Conservation (phyloP, 2,797 vertebrate genomes). For the Pseudocheirus occidentalis region DNA sequence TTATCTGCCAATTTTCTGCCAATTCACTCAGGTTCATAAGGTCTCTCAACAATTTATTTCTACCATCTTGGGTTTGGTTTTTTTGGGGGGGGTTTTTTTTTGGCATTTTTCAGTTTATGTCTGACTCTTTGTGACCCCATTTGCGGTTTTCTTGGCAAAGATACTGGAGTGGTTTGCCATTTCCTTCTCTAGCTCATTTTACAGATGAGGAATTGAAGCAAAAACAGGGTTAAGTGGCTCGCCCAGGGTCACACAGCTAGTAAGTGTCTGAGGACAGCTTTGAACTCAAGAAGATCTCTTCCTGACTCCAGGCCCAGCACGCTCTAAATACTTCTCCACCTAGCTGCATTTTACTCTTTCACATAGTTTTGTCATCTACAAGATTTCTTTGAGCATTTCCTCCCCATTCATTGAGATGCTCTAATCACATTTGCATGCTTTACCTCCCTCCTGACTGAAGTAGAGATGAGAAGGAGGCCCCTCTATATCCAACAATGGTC, state of each 20-base stretch:
- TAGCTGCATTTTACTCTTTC: background rate
- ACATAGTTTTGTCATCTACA: background rate
- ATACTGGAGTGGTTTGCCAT: background rate
- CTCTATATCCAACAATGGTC: background rate
- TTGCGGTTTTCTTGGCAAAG: background rate
- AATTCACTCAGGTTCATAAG: background rate
- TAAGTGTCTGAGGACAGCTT: background rate
- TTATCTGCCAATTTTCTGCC: slow-evolving; percentile 16
- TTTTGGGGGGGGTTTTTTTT: slow-evolving; percentile 12
- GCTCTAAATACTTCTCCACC: background rate
- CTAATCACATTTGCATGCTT: slow-evolving; percentile 1
- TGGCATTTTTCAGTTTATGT: background rate
- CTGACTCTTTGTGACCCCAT: background rate
- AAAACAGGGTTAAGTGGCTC: background rate
- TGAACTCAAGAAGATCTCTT: background rate
- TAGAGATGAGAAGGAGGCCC: background rate
- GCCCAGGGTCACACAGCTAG: background rate
- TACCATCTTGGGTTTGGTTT: background rate
- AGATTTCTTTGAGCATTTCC: background rate
- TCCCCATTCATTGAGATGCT: slow-evolving; percentile 7
- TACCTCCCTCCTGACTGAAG: background rate
- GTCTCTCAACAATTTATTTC: slow-evolving; percentile 6
- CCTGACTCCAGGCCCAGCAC: background rate
- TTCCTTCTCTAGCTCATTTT: background rate
- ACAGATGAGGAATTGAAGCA: background rate